These are phyloP conservation scores for Limnodromus scolopaceus DNA, from an alignment of 2,797 vertebrate species.

Conservation along the genomic window DNA sequence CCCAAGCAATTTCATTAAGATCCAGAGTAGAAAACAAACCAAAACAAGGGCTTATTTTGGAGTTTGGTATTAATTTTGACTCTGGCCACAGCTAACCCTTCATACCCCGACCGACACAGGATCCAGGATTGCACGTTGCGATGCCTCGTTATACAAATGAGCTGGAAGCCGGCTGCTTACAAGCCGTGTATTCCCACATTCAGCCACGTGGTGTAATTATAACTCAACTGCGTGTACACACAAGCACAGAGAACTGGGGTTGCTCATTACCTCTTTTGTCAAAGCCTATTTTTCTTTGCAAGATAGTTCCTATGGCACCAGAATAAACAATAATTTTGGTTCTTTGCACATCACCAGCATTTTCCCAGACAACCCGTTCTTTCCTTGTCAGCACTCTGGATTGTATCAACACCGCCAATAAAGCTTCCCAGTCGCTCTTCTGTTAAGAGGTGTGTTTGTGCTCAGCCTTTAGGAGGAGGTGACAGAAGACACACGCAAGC, in stretches of 20 bases:
- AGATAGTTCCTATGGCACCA: neutral
- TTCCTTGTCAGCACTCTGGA: neutral
- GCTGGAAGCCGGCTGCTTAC: neutral
- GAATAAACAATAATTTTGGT: constrained; percentile 34
- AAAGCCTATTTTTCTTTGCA: neutral
- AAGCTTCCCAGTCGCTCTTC: neutral
- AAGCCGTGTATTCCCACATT: neutral
- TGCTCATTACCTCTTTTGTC: constrained; percentile 4
- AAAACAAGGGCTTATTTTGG: neutral
- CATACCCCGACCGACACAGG: neutral
- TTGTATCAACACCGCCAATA: neutral
- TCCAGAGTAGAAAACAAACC: neutral
- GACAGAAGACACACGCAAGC: neutral
- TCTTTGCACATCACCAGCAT: neutral
- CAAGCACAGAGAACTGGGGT: neutral
- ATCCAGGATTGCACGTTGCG: neutral
- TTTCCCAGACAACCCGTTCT: neutral
- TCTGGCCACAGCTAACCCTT: neutral
- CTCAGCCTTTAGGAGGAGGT: neutral
- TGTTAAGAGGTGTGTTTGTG: neutral
- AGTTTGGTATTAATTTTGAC: neutral
- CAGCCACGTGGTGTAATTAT: neutral
- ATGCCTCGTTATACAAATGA: neutral
- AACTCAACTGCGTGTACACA: neutral
- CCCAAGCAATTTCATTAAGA: neutral